Conservation (phyloP, 2,113 vertebrate genomes). For the Pedionomus torquatus region DNA sequence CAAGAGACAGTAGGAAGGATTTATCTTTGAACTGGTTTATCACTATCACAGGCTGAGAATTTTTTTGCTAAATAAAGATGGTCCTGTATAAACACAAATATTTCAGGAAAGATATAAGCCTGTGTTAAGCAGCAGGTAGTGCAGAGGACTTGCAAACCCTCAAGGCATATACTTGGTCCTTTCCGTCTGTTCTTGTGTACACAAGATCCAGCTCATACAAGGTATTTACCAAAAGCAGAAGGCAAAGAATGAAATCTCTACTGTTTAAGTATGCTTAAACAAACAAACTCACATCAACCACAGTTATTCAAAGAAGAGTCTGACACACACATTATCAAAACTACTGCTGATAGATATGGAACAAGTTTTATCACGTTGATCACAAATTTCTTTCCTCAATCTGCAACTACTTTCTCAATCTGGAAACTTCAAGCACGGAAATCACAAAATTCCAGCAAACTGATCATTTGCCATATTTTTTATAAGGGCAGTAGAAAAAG, state of each 20-base stretch:
- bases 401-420: background rate
- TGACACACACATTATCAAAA: background rate
- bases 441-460: background rate
- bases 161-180: background rate
- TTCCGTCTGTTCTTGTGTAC: rapidly evolving
- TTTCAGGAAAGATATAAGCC: background rate
- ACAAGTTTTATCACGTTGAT: background rate
- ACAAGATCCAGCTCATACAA: background rate
- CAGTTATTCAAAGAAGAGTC: background rate
- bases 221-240: rapidly evolving
- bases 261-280: background rate
- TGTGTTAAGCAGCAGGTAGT: background rate
- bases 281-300: background rate
- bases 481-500: background rate
- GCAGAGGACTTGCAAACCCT: background rate
- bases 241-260: background rate
- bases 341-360: rapidly evolving
- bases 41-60: background rate
- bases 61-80: background rate
- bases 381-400: background rate
- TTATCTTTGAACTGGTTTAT: background rate
- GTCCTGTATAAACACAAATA: background rate
- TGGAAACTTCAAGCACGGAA: background rate
- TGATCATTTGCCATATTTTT: background rate
- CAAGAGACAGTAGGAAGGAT: background rate